Percentiles rank a stretch among this genome's conserved stretches.
These are phyloP conservation scores for Eciton burchellii DNA, from an alignment of 1,140 invertebrate species.

Conservation along the genomic window DNA sequence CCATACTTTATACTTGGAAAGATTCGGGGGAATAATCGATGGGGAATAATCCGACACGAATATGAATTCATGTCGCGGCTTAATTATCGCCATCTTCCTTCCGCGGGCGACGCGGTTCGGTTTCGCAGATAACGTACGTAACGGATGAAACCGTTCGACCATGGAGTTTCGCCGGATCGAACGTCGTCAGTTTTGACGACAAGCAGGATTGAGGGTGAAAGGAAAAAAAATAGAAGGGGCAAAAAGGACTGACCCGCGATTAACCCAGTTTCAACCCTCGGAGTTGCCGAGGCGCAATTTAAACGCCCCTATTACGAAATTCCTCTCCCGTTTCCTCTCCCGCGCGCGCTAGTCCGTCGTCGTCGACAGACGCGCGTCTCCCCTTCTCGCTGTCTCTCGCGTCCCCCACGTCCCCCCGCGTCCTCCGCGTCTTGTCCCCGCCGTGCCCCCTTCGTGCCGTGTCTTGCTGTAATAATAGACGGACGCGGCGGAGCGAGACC, in stretches of 20 bases:
- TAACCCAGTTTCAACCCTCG: conserved; percentile 40
- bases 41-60: too few relatives aligned
- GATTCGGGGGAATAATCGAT: too few relatives aligned
- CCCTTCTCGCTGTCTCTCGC: background rate
- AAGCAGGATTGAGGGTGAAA: background rate
- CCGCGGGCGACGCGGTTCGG: too few relatives aligned
- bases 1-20: too few relatives aligned
- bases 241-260: background rate
- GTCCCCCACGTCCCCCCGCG: background rate
- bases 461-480: conserved; percentile 66
- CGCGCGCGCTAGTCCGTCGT: conserved; percentile 6
- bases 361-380: conserved; percentile 37
- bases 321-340: conserved; percentile 11
- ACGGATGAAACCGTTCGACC: too few relatives aligned
- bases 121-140: too few relatives aligned
- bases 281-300: conserved; percentile 27
- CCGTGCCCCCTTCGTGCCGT: conserved; percentile 1
- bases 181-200: background rate
- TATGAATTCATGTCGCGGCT: too few relatives aligned
- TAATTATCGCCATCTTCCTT: too few relatives aligned
- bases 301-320: conserved; percentile 52
- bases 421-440: background rate
- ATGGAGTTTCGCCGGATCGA: background rate
- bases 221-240: background rate
- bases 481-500: conserved; percentile 47